Conservation (phyloP, 1,140 invertebrate species). For the Lutraria rhynchaena region DNA sequence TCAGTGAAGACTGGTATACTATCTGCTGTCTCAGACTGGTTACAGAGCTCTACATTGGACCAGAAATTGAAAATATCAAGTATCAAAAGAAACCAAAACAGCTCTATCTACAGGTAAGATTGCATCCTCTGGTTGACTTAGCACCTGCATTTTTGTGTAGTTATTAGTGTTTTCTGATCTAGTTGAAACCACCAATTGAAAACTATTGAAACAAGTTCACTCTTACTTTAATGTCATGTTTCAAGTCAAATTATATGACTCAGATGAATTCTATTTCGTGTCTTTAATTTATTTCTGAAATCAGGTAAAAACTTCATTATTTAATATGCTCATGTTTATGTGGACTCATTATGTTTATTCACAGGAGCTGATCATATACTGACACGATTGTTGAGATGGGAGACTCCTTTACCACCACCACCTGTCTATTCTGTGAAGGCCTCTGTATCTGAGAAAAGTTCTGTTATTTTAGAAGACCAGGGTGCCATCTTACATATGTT, state of each 20-base stretch:
- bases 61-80: constrained; percentile 11
- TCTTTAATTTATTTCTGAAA: too few species aligned
- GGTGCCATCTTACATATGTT: constrained; percentile 70
- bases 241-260: too few species aligned
- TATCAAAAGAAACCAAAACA: constrained; percentile 2
- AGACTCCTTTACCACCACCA: constrained; percentile 79
- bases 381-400: constrained; percentile 85
- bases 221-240: too few species aligned
- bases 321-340: too few species aligned
- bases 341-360: too few species aligned
- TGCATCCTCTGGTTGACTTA: too few species aligned
- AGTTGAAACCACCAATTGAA: too few species aligned
- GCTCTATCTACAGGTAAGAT: not conserved
- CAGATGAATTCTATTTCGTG: too few species aligned
- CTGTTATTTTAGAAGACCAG: constrained; percentile 70
- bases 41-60: not conserved
- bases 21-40: constrained; percentile 26
- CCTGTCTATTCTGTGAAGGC: constrained; percentile 65
- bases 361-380: constrained; percentile 77
- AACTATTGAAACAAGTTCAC: too few species aligned
- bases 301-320: too few species aligned
- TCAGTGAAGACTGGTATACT: constrained; percentile 79
- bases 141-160: too few species aligned
- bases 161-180: too few species aligned
- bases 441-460: constrained; percentile 72